Evolutionary conservation across 1,140 invertebrate genomes (phyloP).

Genomic region (Carcinoscorpius rotundicauda): DNA sequence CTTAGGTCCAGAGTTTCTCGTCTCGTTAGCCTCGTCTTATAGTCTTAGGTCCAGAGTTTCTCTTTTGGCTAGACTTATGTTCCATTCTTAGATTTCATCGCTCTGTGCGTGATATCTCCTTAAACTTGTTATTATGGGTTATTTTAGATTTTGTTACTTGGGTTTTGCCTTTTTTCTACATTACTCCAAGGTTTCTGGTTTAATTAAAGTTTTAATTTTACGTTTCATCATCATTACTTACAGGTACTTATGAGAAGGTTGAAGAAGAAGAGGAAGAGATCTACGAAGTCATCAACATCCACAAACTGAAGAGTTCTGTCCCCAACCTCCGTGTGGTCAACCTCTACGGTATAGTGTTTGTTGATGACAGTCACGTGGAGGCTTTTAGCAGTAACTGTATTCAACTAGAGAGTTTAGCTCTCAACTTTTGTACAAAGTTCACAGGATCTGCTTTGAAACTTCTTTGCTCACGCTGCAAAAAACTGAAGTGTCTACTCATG

Average conservation of each 20-base stretch:
- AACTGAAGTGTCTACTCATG: conserved; percentile 83
- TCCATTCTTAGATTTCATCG: too few relatives aligned
- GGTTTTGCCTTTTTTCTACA: too few relatives aligned
- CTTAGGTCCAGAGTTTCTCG: too few relatives aligned
- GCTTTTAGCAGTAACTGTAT: conserved; percentile 61
- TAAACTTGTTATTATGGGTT: too few relatives aligned
- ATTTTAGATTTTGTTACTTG: too few relatives aligned
- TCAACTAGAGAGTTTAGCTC: conserved; percentile 88
- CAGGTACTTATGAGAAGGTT: conserved; percentile 97
- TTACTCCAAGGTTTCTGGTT: too few relatives aligned
- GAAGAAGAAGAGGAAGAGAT: conserved; percentile 99
- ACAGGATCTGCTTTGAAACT: conserved; percentile 91
- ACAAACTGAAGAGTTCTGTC: conserved; percentile 91
- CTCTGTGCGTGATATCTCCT: too few relatives aligned
- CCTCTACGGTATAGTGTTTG: conserved; percentile 93
- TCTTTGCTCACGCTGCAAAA: conserved; percentile 81
- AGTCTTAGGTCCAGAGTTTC: too few relatives aligned
- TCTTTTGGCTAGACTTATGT: too few relatives aligned
- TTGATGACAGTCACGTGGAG: conserved; percentile 97
- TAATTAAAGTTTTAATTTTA: too few relatives aligned
- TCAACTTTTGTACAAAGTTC: conserved; percentile 94
- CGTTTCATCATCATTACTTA: conserved; percentile 22
- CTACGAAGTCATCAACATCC: conserved; percentile 98
- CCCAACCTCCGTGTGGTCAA: conserved; percentile 92
- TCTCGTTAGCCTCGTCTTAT: too few relatives aligned